Conservation (phyloP, 2,888 invertebrate genomes). For the Empis stercorea region DNA sequence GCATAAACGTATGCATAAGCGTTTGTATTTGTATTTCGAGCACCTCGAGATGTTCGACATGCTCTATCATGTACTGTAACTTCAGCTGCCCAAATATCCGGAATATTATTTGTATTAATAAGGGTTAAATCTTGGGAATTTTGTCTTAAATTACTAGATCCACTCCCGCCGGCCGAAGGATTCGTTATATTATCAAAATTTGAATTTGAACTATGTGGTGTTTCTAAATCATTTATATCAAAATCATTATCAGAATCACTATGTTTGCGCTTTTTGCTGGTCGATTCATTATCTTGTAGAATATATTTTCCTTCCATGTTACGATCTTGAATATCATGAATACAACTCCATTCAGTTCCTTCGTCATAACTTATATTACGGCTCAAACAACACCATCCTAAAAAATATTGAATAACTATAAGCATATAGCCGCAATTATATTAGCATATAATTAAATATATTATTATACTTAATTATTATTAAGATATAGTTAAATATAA, state of each 20-base stretch:
- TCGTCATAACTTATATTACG: slow-evolving; percentile 79
- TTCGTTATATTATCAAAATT: no score
- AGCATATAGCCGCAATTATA: no score
- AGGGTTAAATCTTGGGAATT: no score
- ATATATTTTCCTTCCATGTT: slow-evolving; percentile 17
- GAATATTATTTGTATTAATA: slow-evolving; percentile 13
- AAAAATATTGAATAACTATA: not conserved
- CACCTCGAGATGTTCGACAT: slow-evolving; percentile 25
- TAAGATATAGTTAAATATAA: no score
- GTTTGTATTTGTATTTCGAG: slow-evolving; percentile 23
- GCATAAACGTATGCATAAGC: slow-evolving; percentile 35
- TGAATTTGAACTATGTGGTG: no score
- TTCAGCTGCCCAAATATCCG: slow-evolving; percentile 37
- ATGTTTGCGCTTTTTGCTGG: slow-evolving; percentile 16
- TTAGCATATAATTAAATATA: no score
- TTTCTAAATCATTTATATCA: no score
- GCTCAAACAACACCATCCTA: slow-evolving; percentile 75
- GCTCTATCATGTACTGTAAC: slow-evolving; percentile 33
- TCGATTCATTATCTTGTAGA: slow-evolving; percentile 3
- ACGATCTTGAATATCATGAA: slow-evolving; percentile 78
- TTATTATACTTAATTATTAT: no score
- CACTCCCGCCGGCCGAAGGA: not conserved
- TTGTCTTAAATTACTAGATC: no score
- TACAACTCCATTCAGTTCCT: slow-evolving; percentile 85
- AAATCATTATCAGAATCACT: slow-evolving; percentile 16